These are phyloP conservation scores for Chelon labrosus DNA, from an alignment of 2,797 vertebrate genomes.

Conservation along the genomic window DNA sequence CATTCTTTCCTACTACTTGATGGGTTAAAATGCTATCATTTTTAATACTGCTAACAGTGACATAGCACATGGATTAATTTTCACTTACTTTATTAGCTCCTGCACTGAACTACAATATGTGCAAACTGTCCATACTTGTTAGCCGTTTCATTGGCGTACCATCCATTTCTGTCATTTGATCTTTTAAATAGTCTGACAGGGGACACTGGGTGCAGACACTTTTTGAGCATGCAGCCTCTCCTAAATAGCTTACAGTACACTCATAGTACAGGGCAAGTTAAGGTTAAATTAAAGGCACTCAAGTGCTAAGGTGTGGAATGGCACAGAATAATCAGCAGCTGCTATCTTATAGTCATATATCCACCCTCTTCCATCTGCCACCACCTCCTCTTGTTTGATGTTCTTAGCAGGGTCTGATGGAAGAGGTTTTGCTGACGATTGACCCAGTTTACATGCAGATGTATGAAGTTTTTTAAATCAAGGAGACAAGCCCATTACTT, in stretches of 20 bases:
- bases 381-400: slow-evolving; percentile 38
- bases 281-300: slow-evolving; percentile 45
- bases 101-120: background rate
- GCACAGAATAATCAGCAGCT: slow-evolving; percentile 45
- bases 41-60: too few relatives aligned
- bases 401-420: slow-evolving; percentile 53
- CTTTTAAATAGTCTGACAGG: slow-evolving; percentile 36
- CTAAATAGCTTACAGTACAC: slow-evolving; percentile 15
- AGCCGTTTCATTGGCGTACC: slow-evolving; percentile 1
- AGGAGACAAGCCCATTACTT: slow-evolving; percentile 8
- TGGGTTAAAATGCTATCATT: too few relatives aligned
- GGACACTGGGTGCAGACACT: background rate
- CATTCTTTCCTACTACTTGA: too few relatives aligned
- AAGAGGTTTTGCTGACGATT: slow-evolving; percentile 66
- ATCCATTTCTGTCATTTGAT: slow-evolving; percentile 5
- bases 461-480: slow-evolving; percentile 35
- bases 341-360: slow-evolving; percentile 19
- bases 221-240: slow-evolving; percentile 10
- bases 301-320: slow-evolving; percentile 41
- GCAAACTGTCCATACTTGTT: background rate
- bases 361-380: background rate
- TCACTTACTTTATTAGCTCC: background rate
- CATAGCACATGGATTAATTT: too few relatives aligned
- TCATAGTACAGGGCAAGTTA: slow-evolving; percentile 13
- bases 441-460: slow-evolving; percentile 64